Conservation (phyloP, 2,113 vertebrate genomes). For the Grammomys surdaster region DNA sequence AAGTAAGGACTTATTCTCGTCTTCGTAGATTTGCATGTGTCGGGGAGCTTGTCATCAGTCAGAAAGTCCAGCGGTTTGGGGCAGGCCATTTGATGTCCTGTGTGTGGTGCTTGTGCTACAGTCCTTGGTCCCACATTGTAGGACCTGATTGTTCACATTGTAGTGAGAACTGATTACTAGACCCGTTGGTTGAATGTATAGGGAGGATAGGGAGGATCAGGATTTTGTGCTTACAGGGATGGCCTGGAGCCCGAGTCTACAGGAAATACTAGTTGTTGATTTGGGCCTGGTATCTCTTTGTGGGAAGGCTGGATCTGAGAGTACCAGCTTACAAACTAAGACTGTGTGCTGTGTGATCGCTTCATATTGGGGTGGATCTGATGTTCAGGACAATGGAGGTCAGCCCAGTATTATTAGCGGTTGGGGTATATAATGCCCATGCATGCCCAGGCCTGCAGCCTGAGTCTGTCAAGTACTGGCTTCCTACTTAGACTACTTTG, state of each 20-base stretch:
- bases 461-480: neutral
- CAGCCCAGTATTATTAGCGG: rapidly evolving
- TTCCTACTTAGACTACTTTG: neutral
- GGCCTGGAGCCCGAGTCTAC: neutral
- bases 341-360: neutral
- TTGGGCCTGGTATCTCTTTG: neutral
- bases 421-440: neutral
- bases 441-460: neutral
- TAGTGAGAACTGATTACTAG: neutral
- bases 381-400: neutral
- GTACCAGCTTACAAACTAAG: too few species aligned
- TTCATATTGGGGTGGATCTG: neutral
- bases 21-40: neutral
- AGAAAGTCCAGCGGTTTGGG: neutral
- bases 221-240: neutral
- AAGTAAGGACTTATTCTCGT: neutral
- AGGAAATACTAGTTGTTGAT: neutral
- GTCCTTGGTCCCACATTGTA: neutral
- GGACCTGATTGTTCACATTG: too few species aligned
- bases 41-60: neutral
- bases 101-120: neutral
- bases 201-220: neutral
- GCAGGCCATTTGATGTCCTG: neutral
- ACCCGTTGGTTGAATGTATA: neutral
- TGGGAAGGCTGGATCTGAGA: neutral